Percentiles rank a stretch among this genome's conserved stretches.
phyloP scores from a whole-genome alignment of 1,140 invertebrate genomes.

The Oedothorax gibbosus region DNA sequence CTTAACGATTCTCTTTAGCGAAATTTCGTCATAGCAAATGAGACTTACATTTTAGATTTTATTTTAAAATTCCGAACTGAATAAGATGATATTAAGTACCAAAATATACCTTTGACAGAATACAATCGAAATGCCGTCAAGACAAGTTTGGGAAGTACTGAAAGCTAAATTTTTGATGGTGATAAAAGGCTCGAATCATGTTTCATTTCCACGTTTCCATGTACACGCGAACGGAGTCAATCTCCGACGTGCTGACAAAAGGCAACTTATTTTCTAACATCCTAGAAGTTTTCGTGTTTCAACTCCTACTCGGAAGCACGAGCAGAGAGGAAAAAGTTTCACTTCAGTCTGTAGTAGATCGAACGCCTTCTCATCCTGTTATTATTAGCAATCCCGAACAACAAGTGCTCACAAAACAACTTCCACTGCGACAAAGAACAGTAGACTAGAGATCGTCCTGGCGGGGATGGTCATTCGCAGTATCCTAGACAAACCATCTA shows the following conservation, averaged over 20 bases:
- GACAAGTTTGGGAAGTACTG: conserved; percentile 38
- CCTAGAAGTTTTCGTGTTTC: conserved; percentile 2
- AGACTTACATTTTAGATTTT: not conserved
- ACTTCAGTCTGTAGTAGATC: conserved; percentile 12
- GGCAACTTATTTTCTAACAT: not conserved
- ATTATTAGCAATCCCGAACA: conserved; percentile 57
- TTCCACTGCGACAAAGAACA: conserved; percentile 41
- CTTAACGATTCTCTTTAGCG: not conserved
- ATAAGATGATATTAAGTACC: not conserved
- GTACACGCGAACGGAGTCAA: conserved; percentile 7
- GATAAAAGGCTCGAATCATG: conserved; percentile 5
- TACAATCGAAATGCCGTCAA: not conserved
- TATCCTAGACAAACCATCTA: conserved; percentile 61
- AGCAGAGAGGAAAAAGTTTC: not conserved
- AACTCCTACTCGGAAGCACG: conserved; percentile 9
- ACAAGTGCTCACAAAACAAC: conserved; percentile 59
- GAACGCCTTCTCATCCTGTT: conserved; percentile 49
- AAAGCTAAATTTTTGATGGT: not conserved
- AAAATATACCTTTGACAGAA: not conserved
- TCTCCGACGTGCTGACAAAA: conserved; percentile 15
- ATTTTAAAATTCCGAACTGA: not conserved
- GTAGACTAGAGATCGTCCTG: conserved; percentile 54
- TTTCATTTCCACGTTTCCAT: conserved; percentile 17
- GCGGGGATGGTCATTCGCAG: conserved; percentile 51
- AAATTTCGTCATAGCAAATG: not conserved